A percentile compares a stretch with the other conserved stretches of the same genome.
These are phyloP conservation scores for Entelurus aequoreus DNA, from an alignment of 2,113 vertebrate genomes.

Conservation along the genomic window DNA sequence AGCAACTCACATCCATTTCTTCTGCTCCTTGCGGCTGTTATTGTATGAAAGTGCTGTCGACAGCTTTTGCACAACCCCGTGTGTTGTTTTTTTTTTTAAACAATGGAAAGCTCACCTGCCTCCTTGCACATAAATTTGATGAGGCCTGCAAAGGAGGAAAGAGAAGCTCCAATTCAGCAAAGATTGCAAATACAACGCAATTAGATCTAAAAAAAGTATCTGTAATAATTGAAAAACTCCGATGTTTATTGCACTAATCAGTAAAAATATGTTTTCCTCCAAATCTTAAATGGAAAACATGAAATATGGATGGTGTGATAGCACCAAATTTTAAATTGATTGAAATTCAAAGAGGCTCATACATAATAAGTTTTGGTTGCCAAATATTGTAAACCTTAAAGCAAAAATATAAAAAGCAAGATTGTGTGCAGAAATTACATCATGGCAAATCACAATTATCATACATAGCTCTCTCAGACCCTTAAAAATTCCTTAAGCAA, in stretches of 20 bases:
- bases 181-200: not conserved
- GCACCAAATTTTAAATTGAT: no score
- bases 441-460: no score
- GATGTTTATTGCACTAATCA: not conserved
- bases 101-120: slow-evolving; percentile 45
- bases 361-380: no score
- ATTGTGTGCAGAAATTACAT: no score
- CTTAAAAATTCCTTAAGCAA: no score
- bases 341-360: no score
- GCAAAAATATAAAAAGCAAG: no score
- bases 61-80: slow-evolving; percentile 54
- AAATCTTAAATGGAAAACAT: no score
- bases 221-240: not conserved
- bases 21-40: slow-evolving; percentile 64
- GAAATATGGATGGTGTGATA: no score
- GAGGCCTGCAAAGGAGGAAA: slow-evolving; percentile 24
- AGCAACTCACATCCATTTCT: slow-evolving; percentile 60
- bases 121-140: slow-evolving; percentile 39
- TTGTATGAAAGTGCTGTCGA: slow-evolving; percentile 72
- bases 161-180: slow-evolving; percentile 17
- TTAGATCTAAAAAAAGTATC: slow-evolving; percentile 12
- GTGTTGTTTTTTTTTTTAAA: slow-evolving; percentile 43
- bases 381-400: no score
- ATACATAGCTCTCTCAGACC: no score
- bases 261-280: not conserved